Base-by-base conservation (phyloP, 2,797 vertebrate species). In the Rachycentron canadum region DNA sequence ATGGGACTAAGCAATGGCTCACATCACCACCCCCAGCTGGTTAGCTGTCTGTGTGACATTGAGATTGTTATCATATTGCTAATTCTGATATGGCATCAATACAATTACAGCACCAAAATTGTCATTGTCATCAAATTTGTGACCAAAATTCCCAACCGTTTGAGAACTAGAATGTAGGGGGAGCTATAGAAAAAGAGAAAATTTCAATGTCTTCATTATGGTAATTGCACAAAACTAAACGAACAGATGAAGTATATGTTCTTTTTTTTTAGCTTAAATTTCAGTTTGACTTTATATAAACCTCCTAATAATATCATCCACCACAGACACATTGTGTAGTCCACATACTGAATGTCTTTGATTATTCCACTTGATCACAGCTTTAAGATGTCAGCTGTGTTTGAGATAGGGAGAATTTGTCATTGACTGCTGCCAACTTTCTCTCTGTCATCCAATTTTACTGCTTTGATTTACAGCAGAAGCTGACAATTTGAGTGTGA, bases 301-400 rank as follows among this genome's bases (percentile, higher is more conserved):
- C 50, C 26, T 32, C 25, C 57, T 28, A 66, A 69, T 72, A 76
- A 28, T 28, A 52, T 73, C 66, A 21, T 56, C 45, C 73, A 59
- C 65, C 76, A 49, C 59, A 52, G 40, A 61, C 60, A 71, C 36
- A 58, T 8, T 63, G 62, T 41, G 38, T 13, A 49, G 52, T 69
- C 80, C 60, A 81, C 77, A 83, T 28, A n/a, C 78, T 86, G 86
- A 88, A 82, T 52, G 84, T 76, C 86, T 94, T 89, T 94, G 92
- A 95, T 93, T 82, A 86, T 76, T 89, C 87, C 88, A 88, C 91
- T 89, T 93, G 91, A 93, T 89, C 91, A 85, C 89, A 90, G 92
- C 90, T 91, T 90, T 91, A 91, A 92, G 89, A 90, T 90, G 87
- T 93, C 90, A 91, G 90, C 91, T 91, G 88, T 67, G 69, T 86